phyloP scores from a whole-genome alignment of 2,888 invertebrate genomes.

The Heterodera filipjevi region DNA sequence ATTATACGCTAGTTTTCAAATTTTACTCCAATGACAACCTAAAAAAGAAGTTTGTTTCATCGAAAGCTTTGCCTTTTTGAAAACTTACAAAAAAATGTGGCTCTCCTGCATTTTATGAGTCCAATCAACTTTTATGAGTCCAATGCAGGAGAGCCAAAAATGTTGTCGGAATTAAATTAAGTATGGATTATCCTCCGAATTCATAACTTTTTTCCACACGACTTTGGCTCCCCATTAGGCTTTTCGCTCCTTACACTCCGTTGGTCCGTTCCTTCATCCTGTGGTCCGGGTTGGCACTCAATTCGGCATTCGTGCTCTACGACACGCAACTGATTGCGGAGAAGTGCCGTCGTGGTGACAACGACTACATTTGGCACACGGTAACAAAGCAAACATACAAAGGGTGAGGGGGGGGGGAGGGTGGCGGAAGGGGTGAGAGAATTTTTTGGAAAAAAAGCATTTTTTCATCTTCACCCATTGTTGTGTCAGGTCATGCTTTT shows the following conservation, averaged over 20 bases:
- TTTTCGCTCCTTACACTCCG: slow-evolving; percentile 45
- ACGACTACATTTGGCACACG: slow-evolving; percentile 79
- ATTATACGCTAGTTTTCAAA: no score
- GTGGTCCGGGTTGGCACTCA: slow-evolving; percentile 83
- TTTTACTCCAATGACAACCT: no score
- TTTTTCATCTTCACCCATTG: neutral
- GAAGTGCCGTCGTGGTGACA: slow-evolving; percentile 75
- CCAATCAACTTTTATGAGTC: no score
- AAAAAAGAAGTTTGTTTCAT: no score
- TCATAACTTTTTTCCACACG: neutral
- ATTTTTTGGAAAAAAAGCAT: no score
- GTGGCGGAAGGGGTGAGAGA: no score
- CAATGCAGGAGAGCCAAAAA: no score
- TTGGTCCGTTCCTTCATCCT: slow-evolving; percentile 66
- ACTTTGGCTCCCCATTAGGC: neutral
- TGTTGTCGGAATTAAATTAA: neutral
- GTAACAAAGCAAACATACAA: no score
- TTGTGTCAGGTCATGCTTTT: slow-evolving; percentile 79
- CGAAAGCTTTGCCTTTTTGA: no score
- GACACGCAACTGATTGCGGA: slow-evolving; percentile 84
- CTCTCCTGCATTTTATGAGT: no score
- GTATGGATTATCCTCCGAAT: neutral
- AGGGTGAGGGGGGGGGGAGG: no score
- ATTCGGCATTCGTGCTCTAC: slow-evolving; percentile 92
- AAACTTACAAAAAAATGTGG: no score